A percentile compares a stretch with the other conserved stretches of the same genome.
These are phyloP conservation scores for Sarcophilus harrisii DNA, from an alignment of 2,797 vertebrate genomes.

Conservation along the genomic window DNA sequence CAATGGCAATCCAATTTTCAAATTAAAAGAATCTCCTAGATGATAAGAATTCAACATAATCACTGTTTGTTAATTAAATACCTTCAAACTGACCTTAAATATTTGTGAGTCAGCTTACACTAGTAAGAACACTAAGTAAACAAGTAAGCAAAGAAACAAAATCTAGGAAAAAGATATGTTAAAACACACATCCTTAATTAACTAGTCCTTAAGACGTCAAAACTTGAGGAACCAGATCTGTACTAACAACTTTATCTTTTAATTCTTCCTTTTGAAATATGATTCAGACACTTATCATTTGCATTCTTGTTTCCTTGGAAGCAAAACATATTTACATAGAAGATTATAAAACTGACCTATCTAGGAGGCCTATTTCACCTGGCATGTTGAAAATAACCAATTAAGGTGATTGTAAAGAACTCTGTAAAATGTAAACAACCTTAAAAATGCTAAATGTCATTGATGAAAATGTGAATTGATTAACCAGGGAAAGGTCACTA, in stretches of 20 bases:
- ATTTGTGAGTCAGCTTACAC: not conserved
- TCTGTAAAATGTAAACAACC: not conserved
- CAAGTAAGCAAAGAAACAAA: not conserved
- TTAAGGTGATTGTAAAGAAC: not conserved
- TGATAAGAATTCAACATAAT: not conserved
- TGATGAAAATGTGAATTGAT: not conserved
- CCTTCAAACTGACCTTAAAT: not conserved
- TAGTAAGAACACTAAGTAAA: not conserved
- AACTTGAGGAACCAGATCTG: not conserved
- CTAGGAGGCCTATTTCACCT: not conserved
- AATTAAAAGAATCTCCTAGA: not conserved
- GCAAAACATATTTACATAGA: conserved; percentile 5
- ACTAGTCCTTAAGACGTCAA: not conserved
- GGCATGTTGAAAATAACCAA: not conserved
- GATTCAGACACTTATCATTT: not conserved
- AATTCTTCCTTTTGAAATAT: not conserved
- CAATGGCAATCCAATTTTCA: not conserved
- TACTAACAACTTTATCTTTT: not conserved
- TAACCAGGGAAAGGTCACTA: not conserved
- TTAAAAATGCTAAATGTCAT: not conserved
- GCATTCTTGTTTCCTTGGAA: not conserved
- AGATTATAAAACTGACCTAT: conserved; percentile 21
- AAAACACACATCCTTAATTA: not conserved
- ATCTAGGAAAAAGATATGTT: not conserved
- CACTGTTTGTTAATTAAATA: not conserved